These are phyloP conservation scores for Odontomachus brunneus DNA, from an alignment of 1,140 invertebrate species.

Conservation along the genomic window DNA sequence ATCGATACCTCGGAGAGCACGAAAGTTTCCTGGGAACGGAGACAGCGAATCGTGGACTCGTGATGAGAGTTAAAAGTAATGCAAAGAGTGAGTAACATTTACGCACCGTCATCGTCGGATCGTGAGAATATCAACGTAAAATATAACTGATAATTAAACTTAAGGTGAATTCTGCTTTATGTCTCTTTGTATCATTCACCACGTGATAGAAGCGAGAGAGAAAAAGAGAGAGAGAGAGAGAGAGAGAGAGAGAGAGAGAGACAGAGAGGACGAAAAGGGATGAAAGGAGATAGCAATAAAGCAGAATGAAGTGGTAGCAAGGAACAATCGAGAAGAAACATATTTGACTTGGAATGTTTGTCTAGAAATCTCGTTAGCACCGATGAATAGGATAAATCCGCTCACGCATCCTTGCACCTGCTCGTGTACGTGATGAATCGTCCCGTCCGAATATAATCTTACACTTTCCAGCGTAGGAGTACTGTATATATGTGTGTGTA, in stretches of 20 bases:
- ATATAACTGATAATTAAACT: constrained; percentile 26
- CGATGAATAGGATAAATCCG: constrained; percentile 52
- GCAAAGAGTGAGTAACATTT: neutral
- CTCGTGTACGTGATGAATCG: constrained; percentile 4
- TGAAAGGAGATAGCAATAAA: neutral
- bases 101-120: constrained; percentile 5
- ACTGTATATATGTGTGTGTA: neutral
- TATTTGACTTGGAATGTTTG: constrained; percentile 30
- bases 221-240: neutral
- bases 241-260: too few relatives aligned
- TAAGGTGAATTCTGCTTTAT: constrained; percentile 17
- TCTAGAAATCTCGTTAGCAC: constrained; percentile 43
- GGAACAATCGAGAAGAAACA: constrained; percentile 31
- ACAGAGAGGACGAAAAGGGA: neutral
- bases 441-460: constrained; percentile 23
- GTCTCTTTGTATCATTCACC: constrained; percentile 29
- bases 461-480: neutral
- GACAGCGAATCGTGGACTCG: too few relatives aligned
- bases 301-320: constrained; percentile 10
- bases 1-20: constrained; percentile 9
- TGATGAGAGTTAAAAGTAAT: constrained; percentile 2
- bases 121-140: constrained; percentile 24
- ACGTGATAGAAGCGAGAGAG: constrained; percentile 9
- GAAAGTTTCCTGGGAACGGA: constrained; percentile 19
- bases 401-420: constrained; percentile 34